Conservation (phyloP, 2,797 vertebrate genomes). For the Cercopithecus neglectus region DNA sequence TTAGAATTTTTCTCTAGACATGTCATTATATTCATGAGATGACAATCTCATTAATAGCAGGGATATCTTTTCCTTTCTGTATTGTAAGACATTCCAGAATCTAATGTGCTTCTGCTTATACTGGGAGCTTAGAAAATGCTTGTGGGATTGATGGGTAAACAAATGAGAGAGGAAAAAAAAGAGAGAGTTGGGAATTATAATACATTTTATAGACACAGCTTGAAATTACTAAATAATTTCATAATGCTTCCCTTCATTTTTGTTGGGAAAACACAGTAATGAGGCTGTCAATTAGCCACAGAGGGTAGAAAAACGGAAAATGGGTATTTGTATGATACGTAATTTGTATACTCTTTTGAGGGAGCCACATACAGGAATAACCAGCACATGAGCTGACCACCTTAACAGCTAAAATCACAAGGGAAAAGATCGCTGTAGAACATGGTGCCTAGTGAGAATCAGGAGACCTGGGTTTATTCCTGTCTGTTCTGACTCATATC, state of each 20-base stretch:
- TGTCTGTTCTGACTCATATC: neutral
- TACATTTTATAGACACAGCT: neutral
- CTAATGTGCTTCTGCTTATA: neutral
- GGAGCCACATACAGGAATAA: neutral
- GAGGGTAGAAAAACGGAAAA: neutral
- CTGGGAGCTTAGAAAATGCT: neutral
- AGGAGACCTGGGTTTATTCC: neutral
- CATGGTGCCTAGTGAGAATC: neutral
- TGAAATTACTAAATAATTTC: conserved; percentile 13
- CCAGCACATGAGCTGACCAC: neutral
- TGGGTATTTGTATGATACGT: neutral
- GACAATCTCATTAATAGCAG: neutral
- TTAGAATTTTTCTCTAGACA: conserved; percentile 27
- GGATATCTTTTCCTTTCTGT: neutral
- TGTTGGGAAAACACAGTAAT: neutral
- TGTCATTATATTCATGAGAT: neutral
- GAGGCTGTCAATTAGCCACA: neutral
- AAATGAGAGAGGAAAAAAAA: neutral
- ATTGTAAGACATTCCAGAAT: neutral
- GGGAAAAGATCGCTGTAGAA: neutral
- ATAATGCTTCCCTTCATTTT: neutral
- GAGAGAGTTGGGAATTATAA: neutral
- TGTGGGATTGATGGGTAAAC: neutral
- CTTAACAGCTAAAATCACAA: neutral
- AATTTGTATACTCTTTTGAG: neutral